These are phyloP conservation scores for Torymus aiolomorphi DNA, from an alignment of 2,888 invertebrate genomes.

Conservation along the genomic window DNA sequence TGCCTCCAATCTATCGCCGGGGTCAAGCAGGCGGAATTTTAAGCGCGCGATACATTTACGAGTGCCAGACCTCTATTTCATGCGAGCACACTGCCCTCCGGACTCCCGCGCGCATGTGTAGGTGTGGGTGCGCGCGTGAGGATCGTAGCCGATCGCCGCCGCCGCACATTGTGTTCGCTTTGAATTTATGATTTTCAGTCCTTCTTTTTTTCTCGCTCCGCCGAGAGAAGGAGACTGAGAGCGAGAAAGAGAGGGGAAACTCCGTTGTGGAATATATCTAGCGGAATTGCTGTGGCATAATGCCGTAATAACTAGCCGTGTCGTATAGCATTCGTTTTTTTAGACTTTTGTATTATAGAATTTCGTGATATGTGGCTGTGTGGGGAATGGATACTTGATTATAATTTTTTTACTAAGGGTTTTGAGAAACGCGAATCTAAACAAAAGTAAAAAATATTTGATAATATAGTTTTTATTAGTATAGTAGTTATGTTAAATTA, in stretches of 20 bases:
- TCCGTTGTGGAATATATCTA: slow-evolving; percentile 14
- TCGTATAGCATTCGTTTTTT: neutral
- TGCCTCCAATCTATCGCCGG: slow-evolving; percentile 72
- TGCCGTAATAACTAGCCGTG: slow-evolving; percentile 22
- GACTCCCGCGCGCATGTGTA: neutral
- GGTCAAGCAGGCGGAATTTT: slow-evolving; percentile 76
- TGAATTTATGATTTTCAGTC: slow-evolving; percentile 55
- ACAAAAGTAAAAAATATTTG: no score
- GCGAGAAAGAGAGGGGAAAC: slow-evolving; percentile 19
- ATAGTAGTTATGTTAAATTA: no score
- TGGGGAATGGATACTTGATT: no score
- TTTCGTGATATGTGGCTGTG: no score
- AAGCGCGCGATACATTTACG: slow-evolving; percentile 70
- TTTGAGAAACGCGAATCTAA: no score
- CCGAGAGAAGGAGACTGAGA: no score
- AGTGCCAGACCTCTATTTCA: slow-evolving; percentile 50
- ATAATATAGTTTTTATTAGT: no score
- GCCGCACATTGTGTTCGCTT: slow-evolving; percentile 49
- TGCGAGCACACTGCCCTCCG: neutral
- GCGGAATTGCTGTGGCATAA: slow-evolving; percentile 9
- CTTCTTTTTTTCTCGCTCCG: slow-evolving; percentile 13
- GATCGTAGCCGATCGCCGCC: slow-evolving; percentile 15
- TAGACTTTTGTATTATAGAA: no score
- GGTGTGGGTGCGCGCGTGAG: neutral
- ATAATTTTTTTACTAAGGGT: no score